These are phyloP conservation scores for Musca domestica DNA, from an alignment of 1,140 invertebrate species.

Conservation along the genomic window DNA sequence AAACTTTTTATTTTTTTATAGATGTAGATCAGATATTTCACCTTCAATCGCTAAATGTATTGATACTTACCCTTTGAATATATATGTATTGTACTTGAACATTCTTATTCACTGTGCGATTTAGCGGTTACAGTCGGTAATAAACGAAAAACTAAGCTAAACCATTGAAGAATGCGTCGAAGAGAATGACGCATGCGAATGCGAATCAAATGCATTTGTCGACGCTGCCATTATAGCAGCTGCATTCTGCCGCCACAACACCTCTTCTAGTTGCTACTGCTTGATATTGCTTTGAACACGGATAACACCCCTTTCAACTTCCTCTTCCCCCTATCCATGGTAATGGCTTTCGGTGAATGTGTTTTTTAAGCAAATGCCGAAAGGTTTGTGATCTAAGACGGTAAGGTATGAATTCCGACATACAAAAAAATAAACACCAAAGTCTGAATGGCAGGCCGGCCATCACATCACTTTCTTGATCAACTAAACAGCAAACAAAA, in stretches of 20 bases:
- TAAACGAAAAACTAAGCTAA: not conserved
- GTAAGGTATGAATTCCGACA: not conserved
- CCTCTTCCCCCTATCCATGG: too few relatives aligned
- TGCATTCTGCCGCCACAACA: not conserved
- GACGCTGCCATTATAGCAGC: constrained; percentile 12
- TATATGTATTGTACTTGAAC: too few relatives aligned
- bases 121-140: not conserved
- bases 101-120: not conserved
- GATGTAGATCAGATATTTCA: too few relatives aligned
- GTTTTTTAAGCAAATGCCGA: constrained; percentile 13
- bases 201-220: constrained; percentile 17
- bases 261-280: not conserved
- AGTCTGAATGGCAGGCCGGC: not conserved
- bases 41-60: too few relatives aligned
- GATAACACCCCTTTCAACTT: too few relatives aligned
- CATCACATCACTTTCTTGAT: constrained; percentile 7
- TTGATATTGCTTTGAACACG: not conserved
- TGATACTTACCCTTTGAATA: too few relatives aligned
- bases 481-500: not conserved
- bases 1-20: too few relatives aligned
- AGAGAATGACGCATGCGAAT: constrained; percentile 19
- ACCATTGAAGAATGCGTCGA: constrained; percentile 18
- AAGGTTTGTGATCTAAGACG: constrained; percentile 14
- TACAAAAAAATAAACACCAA: not conserved
- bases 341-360: too few relatives aligned